Base-by-base conservation (phyloP, 1,140 invertebrate species). In the Eumeta japonica region DNA sequence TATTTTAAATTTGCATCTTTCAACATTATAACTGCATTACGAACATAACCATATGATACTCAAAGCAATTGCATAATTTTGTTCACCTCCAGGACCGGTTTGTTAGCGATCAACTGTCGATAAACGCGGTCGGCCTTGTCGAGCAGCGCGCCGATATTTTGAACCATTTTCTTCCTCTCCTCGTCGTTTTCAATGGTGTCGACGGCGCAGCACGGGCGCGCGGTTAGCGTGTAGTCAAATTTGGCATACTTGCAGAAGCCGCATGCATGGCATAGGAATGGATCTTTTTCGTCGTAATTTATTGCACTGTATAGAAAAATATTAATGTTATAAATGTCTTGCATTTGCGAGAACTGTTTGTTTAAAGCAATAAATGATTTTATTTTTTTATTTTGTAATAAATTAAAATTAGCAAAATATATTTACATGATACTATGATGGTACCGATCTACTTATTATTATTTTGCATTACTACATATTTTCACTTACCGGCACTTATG, bases 221-320 rank as follows among this genome's bases (percentile, higher is more conserved):
- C 93, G 2, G 88, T 89, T 31, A 98, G 77, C 7, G 89, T 93
- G 59, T 90, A 95, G 75, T 98, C 96, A 68, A 99, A 97, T 72
- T 98, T 97, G n/a, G 95, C 96, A 75, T 98, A 98, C 75, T 98
- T 98, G 78, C 95, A 98, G 73, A 97, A 98, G 2, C 96, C 96
- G 76, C 96, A 99, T 5, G 94, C 89, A 73, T 98, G 96, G 65
- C 96, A 98, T 10, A 99, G 72, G 81, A 98, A 98, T 1, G 96
- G 96, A 79, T 98, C 96, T 65, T 97, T 97, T 66, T 98, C 95
- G 67, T 98, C 96, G 75, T 99, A 98, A 75, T 98, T 98, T 45
- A 98, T 99, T 0, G 95, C 92, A 10, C 88, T 83, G 58, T 37
- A 64, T 56, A 43, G 18, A 36, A 37, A 18, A n/a, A 35, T 16